Evolutionary conservation across 2,888 invertebrate genomes (phyloP).

Genomic region (Drosophila macrospina): DNA sequence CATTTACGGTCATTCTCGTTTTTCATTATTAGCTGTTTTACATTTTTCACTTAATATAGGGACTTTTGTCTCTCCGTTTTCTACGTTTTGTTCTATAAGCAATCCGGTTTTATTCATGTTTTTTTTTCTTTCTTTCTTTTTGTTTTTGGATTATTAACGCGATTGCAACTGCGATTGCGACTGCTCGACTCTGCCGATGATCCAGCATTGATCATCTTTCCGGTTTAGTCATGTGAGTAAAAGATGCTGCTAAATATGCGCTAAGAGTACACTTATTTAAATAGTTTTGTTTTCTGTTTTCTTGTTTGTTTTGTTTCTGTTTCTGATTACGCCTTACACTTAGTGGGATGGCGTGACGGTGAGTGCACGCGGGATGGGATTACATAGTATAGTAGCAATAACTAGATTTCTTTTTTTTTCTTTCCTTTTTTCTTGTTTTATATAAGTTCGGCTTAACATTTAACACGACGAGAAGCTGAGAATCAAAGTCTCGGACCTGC

Average conservation of each 20-base stretch:
- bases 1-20: constrained; percentile 71
- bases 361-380: constrained; percentile 48
- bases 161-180: constrained; percentile 34
- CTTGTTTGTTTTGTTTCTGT: constrained; percentile 25
- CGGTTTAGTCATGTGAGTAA: constrained; percentile 76
- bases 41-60: constrained; percentile 70
- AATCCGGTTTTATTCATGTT: constrained; percentile 51
- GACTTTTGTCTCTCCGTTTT: constrained; percentile 68
- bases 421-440: constrained; percentile 39
- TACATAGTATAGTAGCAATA: constrained; percentile 73
- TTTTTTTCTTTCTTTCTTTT: too few species aligned
- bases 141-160: constrained; percentile 50
- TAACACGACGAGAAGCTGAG: constrained; percentile 76
- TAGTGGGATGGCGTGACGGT: constrained; percentile 50
- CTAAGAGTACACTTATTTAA: constrained; percentile 77
- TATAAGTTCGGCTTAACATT: constrained; percentile 73
- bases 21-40: constrained; percentile 64
- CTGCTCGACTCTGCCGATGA: constrained; percentile 21
- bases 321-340: constrained; percentile 62
- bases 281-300: constrained; percentile 50
- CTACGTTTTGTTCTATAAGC: constrained; percentile 68
- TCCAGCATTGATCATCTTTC: constrained; percentile 45
- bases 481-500: constrained; percentile 58
- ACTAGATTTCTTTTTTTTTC: constrained; percentile 64
- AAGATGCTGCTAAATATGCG: constrained; percentile 80